Conservation (phyloP, 2,113 vertebrate species). For the Xenopus laevis region DNA sequence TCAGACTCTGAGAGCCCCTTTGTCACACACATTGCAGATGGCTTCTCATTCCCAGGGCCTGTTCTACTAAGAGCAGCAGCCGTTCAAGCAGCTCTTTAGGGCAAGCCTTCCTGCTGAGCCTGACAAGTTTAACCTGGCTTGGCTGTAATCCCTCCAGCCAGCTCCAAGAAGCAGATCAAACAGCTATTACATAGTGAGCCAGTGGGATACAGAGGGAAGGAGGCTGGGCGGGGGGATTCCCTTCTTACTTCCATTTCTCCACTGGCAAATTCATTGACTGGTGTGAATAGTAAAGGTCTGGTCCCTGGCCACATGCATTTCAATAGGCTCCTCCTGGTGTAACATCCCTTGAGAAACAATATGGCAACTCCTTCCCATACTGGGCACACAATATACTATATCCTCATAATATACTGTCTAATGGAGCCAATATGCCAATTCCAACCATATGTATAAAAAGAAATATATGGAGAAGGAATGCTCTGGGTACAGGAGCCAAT, state of each 20-base stretch:
- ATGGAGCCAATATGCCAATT: too few species aligned
- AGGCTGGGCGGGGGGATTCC: background rate
- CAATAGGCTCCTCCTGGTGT: too few species aligned
- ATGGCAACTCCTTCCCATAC: too few species aligned
- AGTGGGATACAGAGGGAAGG: background rate
- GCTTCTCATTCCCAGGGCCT: slow-evolving; percentile 26
- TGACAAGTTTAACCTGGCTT: slow-evolving; percentile 37
- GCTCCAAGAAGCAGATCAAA: slow-evolving; percentile 39
- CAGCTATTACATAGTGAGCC: slow-evolving; percentile 23
- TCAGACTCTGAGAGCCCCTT: slow-evolving; percentile 32
- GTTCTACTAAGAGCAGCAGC: slow-evolving; percentile 18
- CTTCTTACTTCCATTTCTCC: background rate
- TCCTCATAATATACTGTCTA: too few species aligned
- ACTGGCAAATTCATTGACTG: too few species aligned
- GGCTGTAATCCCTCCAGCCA: slow-evolving; percentile 36
- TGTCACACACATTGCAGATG: slow-evolving; percentile 37
- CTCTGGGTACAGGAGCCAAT: too few species aligned
- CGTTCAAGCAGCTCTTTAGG: slow-evolving; percentile 18
- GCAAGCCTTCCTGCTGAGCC: slow-evolving; percentile 29
- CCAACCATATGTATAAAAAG: too few species aligned
- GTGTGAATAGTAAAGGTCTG: too few species aligned
- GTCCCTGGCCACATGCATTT: too few species aligned
- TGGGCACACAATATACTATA: too few species aligned
- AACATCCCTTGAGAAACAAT: too few species aligned
- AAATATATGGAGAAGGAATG: too few species aligned